Evolutionary conservation across 2,888 invertebrate genomes (phyloP).

Genomic region (Salpingus planirostris): DNA sequence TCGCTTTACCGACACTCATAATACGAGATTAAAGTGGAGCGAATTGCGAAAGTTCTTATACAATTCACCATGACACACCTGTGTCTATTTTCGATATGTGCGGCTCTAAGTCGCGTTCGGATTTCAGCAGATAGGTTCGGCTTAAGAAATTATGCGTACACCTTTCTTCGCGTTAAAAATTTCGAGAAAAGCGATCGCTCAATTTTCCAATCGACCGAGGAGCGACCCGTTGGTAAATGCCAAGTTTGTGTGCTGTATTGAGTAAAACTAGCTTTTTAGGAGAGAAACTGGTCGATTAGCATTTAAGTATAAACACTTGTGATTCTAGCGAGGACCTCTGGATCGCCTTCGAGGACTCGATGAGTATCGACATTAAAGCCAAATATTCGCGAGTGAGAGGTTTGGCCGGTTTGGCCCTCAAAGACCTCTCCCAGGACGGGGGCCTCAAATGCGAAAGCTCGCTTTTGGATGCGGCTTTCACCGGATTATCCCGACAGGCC

Average conservation of each 20-base stretch:
- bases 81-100: too few species aligned
- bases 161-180: too few species aligned
- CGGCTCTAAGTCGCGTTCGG: too few species aligned
- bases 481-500: constrained; percentile 51
- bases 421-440: constrained; percentile 44
- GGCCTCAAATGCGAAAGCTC: constrained; percentile 47
- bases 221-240: too few species aligned
- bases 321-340: constrained; percentile 53
- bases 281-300: background rate
- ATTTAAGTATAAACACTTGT: too few species aligned
- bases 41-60: constrained; percentile 16
- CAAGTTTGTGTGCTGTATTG: too few species aligned
- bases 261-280: constrained; percentile 8
- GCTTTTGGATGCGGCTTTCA: constrained; percentile 43
- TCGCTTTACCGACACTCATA: constrained; percentile 1
- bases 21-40: constrained; percentile 12
- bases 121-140: constrained; percentile 4
- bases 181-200: too few species aligned
- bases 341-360: constrained; percentile 69
- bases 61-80: constrained; percentile 17
- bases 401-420: constrained; percentile 59
- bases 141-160: too few species aligned
- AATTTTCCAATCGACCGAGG: too few species aligned
- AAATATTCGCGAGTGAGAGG: constrained; percentile 65
- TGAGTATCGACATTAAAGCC: constrained; percentile 65